Conservation (phyloP, 2,113 vertebrate genomes). For the Entosphenus tridentatus region DNA sequence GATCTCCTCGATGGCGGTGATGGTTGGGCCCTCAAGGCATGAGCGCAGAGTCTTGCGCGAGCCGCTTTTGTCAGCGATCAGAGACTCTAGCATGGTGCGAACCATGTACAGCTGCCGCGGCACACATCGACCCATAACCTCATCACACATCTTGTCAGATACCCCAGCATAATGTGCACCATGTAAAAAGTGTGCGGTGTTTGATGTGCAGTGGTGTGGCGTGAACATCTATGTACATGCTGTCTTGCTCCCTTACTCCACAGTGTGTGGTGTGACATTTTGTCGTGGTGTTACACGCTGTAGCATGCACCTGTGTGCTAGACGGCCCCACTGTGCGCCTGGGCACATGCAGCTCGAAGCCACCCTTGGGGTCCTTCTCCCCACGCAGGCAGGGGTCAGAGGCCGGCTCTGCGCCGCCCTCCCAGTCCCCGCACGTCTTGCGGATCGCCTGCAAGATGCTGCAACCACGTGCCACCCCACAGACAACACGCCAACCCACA, state of each 20-base stretch:
- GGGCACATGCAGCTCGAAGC: constrained; percentile 95
- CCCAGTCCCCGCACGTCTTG: constrained; percentile 97
- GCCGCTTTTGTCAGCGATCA: constrained; percentile 92
- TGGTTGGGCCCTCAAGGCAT: constrained; percentile 82
- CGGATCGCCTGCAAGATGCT: constrained; percentile 95
- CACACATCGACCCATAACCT: too few species aligned
- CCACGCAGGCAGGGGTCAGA: constrained; percentile 90
- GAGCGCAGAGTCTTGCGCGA: constrained; percentile 92
- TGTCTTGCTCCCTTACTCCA: too few species aligned
- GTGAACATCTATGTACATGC: too few species aligned
- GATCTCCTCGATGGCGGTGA: constrained; percentile 89
- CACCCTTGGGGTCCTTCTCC: constrained; percentile 94
- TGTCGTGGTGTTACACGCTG: too few species aligned
- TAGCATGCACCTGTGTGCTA: constrained; percentile 61
- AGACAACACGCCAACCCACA: too few species aligned
- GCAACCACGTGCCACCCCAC: background rate
- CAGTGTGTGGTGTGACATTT: too few species aligned
- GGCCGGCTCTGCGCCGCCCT: constrained; percentile 70
- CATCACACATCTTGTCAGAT: too few species aligned
- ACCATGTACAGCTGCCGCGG: constrained; percentile 77
- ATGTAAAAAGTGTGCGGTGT: too few species aligned
- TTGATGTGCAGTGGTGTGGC: too few species aligned
- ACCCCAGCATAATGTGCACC: too few species aligned
- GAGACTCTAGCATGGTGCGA: constrained; percentile 83
- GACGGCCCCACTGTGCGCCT: constrained; percentile 87